Percentiles rank a stretch among this genome's conserved stretches.
phyloP scores from a whole-genome alignment of 92 coral and sea anemone species.

The Plumapathes pennacea region DNA sequence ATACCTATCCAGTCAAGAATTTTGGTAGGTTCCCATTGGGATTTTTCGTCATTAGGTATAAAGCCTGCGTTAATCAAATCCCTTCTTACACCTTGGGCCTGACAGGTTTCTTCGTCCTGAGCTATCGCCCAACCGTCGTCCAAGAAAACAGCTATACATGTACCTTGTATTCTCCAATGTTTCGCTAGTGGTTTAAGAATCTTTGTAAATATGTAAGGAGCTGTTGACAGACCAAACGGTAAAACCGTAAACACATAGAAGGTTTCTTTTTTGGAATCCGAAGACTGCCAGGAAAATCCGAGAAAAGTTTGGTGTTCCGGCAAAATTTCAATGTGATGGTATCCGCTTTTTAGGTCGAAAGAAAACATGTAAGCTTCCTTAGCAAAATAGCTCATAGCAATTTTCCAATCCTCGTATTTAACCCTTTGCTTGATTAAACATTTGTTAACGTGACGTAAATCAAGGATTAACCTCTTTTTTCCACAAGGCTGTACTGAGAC shows the following conservation, averaged over 20 bases:
- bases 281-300: conserved; percentile 41
- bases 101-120: conserved; percentile 25
- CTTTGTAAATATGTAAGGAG: conserved; percentile 55
- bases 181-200: conserved; percentile 29
- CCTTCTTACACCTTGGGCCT: conserved; percentile 35
- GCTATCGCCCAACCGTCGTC: conserved; percentile 40
- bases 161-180: conserved; percentile 40
- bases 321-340: conserved; percentile 50
- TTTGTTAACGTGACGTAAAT: conserved; percentile 49
- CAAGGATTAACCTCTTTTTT: conserved; percentile 60
- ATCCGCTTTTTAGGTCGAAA: conserved; percentile 57
- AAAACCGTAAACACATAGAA: conserved; percentile 47
- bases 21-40: conserved; percentile 50
- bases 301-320: conserved; percentile 43
- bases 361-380: conserved; percentile 41
- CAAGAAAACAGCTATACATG: conserved; percentile 21
- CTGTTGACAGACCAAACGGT: conserved; percentile 47
- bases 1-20: conserved; percentile 30
- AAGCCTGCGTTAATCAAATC: conserved; percentile 45
- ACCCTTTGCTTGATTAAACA: conserved; percentile 37
- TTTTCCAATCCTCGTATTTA: conserved; percentile 72
- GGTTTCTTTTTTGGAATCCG: conserved; percentile 9
- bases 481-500: conserved; percentile 53
- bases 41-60: conserved; percentile 40
- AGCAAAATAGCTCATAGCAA: conserved; percentile 43